Base-by-base conservation (phyloP, 2,113 vertebrate genomes). In the Gavia stellata region DNA sequence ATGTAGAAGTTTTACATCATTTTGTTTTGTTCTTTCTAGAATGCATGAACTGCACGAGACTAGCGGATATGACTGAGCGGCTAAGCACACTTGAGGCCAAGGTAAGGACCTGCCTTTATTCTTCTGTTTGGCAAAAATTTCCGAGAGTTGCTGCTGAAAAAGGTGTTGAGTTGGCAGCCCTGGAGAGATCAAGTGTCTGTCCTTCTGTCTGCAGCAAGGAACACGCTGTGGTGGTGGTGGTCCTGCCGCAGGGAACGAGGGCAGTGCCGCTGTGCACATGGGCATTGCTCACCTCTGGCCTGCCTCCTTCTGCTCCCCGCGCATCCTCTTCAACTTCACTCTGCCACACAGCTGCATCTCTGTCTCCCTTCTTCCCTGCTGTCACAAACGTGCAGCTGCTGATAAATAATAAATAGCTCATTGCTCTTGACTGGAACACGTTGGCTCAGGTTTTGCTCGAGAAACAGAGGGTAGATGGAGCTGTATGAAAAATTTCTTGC, bases 1-100 rank as follows among this genome's bases (percentile, higher is more conserved):
- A 9, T 2, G 0, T 7, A 36, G 77, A 55, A 67, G 40, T 72
- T 47, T 93, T 33, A 90, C 59, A 67, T 18, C 4, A 0, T 29
- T 61, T 25, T 55, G 58, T 38, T 86, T 67, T 88, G 61, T 85
- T 78, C 91, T 89, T 97, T 97, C 65, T 97, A 99, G 99, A 99
- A 97, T 99, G 99, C 94, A 98, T 99, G 98, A 99, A 99, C 97
- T 99, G 99, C 83, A 99, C 99, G 4, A 98, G 98, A 59, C 98
- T 99, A 53, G 98, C 97, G 0, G 97, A 98, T 36, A 99, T 99
- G 98, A 99, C 94, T 1, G 98, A 98, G 95, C 98, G 99, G 78
- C 98, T 99, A 75, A 98, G 97, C 94, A 97, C 95, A 6, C 98
- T 99, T 33, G 99, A 99, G 96, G 98, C 98, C 85, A 99, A 99